Evolutionary conservation across 2,888 invertebrate species (phyloP).

Genomic region (Cheilosia impressa): DNA sequence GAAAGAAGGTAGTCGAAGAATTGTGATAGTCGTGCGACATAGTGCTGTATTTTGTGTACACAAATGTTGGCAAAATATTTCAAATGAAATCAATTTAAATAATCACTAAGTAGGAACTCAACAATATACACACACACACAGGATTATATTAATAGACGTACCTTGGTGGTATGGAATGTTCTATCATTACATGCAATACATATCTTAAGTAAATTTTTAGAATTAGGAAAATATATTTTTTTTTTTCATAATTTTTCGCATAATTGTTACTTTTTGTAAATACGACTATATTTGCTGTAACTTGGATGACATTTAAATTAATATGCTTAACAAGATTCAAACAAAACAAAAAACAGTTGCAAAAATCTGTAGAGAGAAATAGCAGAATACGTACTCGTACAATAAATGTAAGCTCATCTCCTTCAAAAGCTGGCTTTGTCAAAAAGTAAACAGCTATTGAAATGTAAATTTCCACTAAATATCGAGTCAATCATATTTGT

Average conservation of each 20-base stretch:
- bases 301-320: not conserved
- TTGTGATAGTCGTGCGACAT: constrained; percentile 64
- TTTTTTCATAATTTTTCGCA: not conserved
- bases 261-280: not conserved
- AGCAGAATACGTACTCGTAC: too few species aligned
- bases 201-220: constrained; percentile 15
- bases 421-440: too few species aligned
- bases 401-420: too few species aligned
- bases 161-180: constrained; percentile 1
- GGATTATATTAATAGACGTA: not conserved
- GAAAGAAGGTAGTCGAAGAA: constrained; percentile 37
- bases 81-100: not conserved
- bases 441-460: too few species aligned
- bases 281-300: not conserved
- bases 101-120: not conserved
- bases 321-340: not conserved
- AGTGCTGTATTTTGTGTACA: constrained; percentile 6
- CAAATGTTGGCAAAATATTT: not conserved
- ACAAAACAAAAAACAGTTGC: not conserved
- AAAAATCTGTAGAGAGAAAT: not conserved
- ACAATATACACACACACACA: not conserved
- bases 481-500: too few species aligned
- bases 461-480: too few species aligned
- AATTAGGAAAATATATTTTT: not conserved
- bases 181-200: constrained; percentile 9